A percentile compares a stretch with the other conserved stretches of the same genome.
Evolutionary conservation across 1,140 invertebrate species (phyloP).

Genomic region (Thaumetopoea pityocampa): DNA sequence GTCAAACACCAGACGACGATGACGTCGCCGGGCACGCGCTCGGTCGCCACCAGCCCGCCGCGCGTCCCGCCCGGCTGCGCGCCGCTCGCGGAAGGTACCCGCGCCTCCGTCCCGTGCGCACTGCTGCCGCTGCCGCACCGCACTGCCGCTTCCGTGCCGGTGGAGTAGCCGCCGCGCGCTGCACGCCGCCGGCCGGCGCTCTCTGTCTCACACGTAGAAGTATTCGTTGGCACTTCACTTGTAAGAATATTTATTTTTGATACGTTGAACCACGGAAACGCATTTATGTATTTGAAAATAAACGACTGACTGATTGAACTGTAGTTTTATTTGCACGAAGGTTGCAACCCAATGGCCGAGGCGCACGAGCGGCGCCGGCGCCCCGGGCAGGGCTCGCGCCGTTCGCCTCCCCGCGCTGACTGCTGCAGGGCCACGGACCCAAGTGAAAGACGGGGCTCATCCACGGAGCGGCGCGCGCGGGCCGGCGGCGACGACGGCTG

Average conservation of each 20-base stretch:
- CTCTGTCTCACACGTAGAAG: neutral
- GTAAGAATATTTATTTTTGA: too few relatives aligned
- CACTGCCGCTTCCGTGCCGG: conserved; percentile 49
- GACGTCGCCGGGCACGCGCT: conserved; percentile 44
- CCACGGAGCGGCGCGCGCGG: conserved; percentile 5
- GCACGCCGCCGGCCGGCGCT: neutral
- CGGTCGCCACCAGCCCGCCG: conserved; percentile 46
- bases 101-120: conserved; percentile 28
- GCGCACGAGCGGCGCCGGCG: neutral
- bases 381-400: conserved; percentile 1
- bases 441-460: conserved; percentile 1
- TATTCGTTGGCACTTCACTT: neutral
- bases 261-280: conserved; percentile 20
- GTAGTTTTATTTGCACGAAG: conserved; percentile 59
- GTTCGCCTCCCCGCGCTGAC: neutral
- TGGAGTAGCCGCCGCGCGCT: conserved; percentile 42
- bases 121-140: conserved; percentile 39
- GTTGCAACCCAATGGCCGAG: conserved; percentile 29
- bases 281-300: conserved; percentile 29
- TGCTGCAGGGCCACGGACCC: conserved; percentile 8
- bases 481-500: conserved; percentile 28
- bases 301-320: conserved; percentile 29
- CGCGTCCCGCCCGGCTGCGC: conserved; percentile 16
- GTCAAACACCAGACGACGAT: conserved; percentile 35
- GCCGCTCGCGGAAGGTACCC: conserved; percentile 4